Evolutionary conservation across 2,888 invertebrate species (phyloP).

Genomic region (Acleris literana): DNA sequence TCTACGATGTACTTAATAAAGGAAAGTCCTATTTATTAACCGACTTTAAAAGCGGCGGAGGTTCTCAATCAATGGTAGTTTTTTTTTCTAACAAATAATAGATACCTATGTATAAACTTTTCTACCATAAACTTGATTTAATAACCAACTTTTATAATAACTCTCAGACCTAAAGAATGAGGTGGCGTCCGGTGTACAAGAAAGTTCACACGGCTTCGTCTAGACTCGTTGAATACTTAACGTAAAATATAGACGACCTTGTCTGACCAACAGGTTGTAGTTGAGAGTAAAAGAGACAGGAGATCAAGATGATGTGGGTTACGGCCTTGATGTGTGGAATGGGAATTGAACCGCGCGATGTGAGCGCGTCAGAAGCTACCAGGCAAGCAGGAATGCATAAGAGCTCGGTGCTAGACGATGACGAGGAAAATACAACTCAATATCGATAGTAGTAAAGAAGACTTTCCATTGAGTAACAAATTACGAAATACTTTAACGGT

Average conservation of each 20-base stretch:
- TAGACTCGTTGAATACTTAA: conserved; percentile 51
- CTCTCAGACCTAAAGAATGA: conserved; percentile 24
- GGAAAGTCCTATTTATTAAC: too few relatives aligned
- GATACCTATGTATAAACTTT: background rate
- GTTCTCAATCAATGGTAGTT: too few relatives aligned
- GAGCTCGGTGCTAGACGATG: conserved; percentile 43
- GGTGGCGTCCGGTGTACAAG: conserved; percentile 58
- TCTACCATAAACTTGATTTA: background rate
- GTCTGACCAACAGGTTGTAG: conserved; percentile 45
- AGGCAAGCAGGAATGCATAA: conserved; percentile 63
- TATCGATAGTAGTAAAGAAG: conserved; percentile 22
- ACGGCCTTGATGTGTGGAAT: conserved; percentile 76
- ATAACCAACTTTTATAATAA: conserved; percentile 2
- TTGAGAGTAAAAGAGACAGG: conserved; percentile 55
- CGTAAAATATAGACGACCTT: conserved; percentile 51
- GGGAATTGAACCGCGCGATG: conserved; percentile 63
- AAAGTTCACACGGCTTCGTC: conserved; percentile 65
- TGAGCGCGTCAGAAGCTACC: conserved; percentile 71
- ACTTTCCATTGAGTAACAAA: conserved; percentile 31
- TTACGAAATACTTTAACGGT: background rate
- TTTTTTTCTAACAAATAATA: too few relatives aligned
- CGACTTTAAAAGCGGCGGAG: too few relatives aligned
- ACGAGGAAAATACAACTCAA: conserved; percentile 35
- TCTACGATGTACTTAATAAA: too few relatives aligned
- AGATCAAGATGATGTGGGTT: conserved; percentile 60